phyloP scores from a whole-genome alignment of 2,113 vertebrate genomes.

The Pseudorhombus dupliciocellatus region DNA sequence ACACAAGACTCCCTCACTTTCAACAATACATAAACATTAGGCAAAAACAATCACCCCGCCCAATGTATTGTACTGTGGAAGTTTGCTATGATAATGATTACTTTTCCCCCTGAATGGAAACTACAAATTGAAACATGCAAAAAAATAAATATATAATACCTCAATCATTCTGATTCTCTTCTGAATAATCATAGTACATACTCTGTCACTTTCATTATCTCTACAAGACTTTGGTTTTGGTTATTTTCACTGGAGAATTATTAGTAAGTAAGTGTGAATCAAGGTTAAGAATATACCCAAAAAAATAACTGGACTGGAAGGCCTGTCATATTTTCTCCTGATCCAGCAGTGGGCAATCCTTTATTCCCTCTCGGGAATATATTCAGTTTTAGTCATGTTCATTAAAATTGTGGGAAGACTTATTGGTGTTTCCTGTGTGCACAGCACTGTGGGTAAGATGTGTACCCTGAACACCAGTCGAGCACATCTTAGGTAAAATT shows the following conservation, averaged over 20 bases:
- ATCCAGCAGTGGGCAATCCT: too few species aligned
- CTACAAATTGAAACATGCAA: conserved; percentile 37
- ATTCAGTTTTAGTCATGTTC: too few species aligned
- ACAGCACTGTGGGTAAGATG: too few species aligned
- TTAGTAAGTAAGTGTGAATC: too few species aligned
- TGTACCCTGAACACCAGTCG: too few species aligned
- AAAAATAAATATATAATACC: not conserved
- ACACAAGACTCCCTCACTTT: conserved; percentile 32
- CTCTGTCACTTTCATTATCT: not conserved
- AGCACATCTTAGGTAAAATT: not conserved
- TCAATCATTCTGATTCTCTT: not conserved
- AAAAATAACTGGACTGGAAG: too few species aligned
- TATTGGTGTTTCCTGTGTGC: not conserved
- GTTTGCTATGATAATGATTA: conserved; percentile 59
- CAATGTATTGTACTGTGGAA: conserved; percentile 34
- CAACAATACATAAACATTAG: conserved; percentile 59
- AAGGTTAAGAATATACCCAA: too few species aligned
- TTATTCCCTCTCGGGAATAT: too few species aligned
- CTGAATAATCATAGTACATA: not conserved
- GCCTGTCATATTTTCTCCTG: too few species aligned
- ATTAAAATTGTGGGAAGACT: too few species aligned
- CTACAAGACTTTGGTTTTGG: not conserved
- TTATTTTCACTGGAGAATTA: too few species aligned
- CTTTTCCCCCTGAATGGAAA: conserved; percentile 37
- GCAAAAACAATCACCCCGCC: conserved; percentile 56